Conservation (phyloP, 2,888 invertebrate genomes). For the Mantis religiosa region DNA sequence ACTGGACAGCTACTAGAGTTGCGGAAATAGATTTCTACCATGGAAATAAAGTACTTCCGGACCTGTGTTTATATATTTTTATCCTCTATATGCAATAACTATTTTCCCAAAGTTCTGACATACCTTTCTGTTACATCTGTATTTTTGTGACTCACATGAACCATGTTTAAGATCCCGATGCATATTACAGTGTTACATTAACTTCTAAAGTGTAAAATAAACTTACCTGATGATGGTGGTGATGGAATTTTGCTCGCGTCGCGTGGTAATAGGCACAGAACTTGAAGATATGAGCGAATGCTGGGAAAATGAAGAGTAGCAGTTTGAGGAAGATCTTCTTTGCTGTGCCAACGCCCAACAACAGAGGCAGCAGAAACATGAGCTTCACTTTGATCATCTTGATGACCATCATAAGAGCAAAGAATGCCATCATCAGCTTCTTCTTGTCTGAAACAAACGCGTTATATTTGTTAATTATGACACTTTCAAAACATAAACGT, state of each 20-base stretch:
- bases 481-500: too few relatives aligned
- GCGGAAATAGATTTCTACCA: too few relatives aligned
- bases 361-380: constrained; percentile 71
- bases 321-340: constrained; percentile 80
- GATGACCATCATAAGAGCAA: constrained; percentile 71
- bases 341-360: constrained; percentile 76
- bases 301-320: constrained; percentile 76
- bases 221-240: constrained; percentile 64
- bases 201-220: background rate
- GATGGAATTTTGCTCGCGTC: constrained; percentile 64
- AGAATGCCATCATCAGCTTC: constrained; percentile 67
- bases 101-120: too few relatives aligned
- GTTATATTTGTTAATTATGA: too few relatives aligned
- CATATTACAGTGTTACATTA: too few relatives aligned
- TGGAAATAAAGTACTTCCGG: too few relatives aligned
- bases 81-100: too few relatives aligned
- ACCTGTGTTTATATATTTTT: too few relatives aligned
- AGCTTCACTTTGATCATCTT: constrained; percentile 77
- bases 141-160: too few relatives aligned
- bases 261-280: constrained; percentile 75
- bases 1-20: too few relatives aligned
- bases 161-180: too few relatives aligned
- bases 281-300: constrained; percentile 77
- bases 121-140: too few relatives aligned
- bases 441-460: constrained; percentile 45